These are phyloP conservation scores for Luperina nickerlii DNA, from an alignment of 2,888 invertebrate species.

Conservation along the genomic window DNA sequence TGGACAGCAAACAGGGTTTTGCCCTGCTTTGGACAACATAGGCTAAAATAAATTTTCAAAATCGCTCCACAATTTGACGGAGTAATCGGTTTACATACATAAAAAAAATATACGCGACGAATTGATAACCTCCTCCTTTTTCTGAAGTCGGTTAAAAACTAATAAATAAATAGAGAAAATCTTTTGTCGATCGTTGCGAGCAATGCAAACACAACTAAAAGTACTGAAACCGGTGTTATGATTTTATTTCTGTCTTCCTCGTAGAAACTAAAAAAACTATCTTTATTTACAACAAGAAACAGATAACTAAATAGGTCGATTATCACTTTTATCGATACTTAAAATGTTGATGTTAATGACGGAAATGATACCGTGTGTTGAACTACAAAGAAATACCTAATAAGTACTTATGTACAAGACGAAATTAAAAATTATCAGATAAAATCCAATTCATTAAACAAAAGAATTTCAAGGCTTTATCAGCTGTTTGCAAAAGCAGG, in stretches of 20 bases:
- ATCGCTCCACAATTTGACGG: no score
- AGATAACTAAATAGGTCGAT: constrained; percentile 26
- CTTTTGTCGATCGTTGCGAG: background rate
- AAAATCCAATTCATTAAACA: background rate
- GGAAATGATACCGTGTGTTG: constrained; percentile 27
- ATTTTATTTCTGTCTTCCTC: background rate
- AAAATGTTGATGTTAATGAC: constrained; percentile 9
- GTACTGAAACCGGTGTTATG: background rate
- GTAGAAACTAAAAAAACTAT: constrained; percentile 1
- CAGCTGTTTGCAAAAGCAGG: background rate
- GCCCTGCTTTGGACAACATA: no score
- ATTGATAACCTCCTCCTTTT: no score
- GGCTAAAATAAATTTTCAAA: no score
- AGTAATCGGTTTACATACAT: no score
- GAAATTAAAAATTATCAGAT: background rate
- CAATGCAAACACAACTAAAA: background rate
- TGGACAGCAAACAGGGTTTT: no score
- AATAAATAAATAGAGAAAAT: no score
- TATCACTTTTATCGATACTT: constrained; percentile 19
- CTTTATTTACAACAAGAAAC: constrained; percentile 15
- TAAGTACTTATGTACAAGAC: background rate
- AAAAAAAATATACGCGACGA: no score
- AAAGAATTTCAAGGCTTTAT: background rate
- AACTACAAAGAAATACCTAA: constrained; percentile 8
- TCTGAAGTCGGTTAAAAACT: no score